Evolutionary conservation across 2,888 invertebrate species (phyloP), one percentile per base, ranked within the genome.

Genomic region (Capitulum mitella): DNA sequence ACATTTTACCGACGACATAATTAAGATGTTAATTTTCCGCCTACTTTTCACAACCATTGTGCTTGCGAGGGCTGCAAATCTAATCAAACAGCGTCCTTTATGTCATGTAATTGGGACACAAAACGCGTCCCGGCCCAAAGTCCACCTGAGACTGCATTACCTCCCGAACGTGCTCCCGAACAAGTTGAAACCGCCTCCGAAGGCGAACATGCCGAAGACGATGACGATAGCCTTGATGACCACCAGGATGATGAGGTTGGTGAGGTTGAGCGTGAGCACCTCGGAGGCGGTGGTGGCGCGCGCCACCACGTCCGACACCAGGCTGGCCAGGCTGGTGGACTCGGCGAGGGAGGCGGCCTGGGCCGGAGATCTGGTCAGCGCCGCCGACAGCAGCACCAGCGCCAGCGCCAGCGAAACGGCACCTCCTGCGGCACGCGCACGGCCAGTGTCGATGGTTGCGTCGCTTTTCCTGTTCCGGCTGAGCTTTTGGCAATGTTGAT

Each of bases 181-280:
- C 26, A 75, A 19, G 46, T 46, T 75, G 75, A 75, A 75, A 8
- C 64, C 77, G 77, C 83, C 83, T 29, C 84, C 84, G 77, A 84
- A 84, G 77, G 83, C 84, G 82, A 85, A 84, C 83, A 93, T 90
- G 0, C 93, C 93, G 22, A 93, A 93, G 0, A 93, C 92, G 83
- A 93, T 90, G 81, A 94, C 92, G 14, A 94, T 86, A 0, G 92
- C 92, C 86, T 94, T 94, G 80, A 95, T 87, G 48, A 95, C 89
- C 78, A 94, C 88, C 79, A 94, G 88, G 80, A 94, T 91, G 77
- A 94, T 87, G 81, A 94, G 86, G 85, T 94, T 94, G 0, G 93
- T 93, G 79, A 94, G 86, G 86, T 94, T 94, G 78, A 94, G 86
- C 83, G 93, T 94, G 76, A 94, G 86, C 3, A 93, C 91, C 91